These are phyloP conservation scores for Caenorhabditis angaria DNA, from an alignment of 2,888 invertebrate genomes.

Conservation along the genomic window DNA sequence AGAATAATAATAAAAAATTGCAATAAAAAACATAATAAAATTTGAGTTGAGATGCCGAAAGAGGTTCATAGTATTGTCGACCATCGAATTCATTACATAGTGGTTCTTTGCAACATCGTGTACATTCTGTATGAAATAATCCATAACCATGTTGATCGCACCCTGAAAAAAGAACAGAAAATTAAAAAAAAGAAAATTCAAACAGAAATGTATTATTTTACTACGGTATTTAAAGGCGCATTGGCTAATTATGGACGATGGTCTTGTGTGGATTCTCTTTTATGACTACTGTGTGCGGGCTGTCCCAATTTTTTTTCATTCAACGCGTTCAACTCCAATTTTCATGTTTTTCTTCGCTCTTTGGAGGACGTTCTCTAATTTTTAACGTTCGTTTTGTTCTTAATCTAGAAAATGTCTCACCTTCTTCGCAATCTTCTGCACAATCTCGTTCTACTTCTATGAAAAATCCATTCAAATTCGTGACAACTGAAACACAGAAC, in stretches of 20 bases:
- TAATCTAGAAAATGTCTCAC: conserved; percentile 5
- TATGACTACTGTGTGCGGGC: too few species aligned
- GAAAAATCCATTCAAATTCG: conserved; percentile 66
- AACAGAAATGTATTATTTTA: too few species aligned
- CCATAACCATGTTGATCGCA: conserved; percentile 61
- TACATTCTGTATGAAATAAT: conserved; percentile 59
- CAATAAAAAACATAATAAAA: background rate
- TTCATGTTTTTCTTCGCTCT: too few species aligned
- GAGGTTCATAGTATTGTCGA: conserved; percentile 50
- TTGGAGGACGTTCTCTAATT: too few species aligned
- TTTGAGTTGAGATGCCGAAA: conserved; percentile 12
- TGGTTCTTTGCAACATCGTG: conserved; percentile 52
- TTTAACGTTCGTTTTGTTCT: too few species aligned
- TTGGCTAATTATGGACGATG: too few species aligned
- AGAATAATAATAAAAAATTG: conserved; percentile 5
- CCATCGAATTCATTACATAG: conserved; percentile 68
- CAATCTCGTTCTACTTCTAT: conserved; percentile 64
- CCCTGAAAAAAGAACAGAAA: conserved; percentile 26
- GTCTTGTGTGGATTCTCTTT: too few species aligned
- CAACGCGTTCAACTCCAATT: too few species aligned
- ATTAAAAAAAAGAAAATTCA: conserved; percentile 8
- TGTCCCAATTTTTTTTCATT: too few species aligned
- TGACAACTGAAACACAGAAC: conserved; percentile 59
- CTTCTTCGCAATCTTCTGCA: conserved; percentile 56
- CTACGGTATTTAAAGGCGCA: background rate